Conservation (phyloP, 2,113 vertebrate species). For the Nerophis lumbriciformis region DNA sequence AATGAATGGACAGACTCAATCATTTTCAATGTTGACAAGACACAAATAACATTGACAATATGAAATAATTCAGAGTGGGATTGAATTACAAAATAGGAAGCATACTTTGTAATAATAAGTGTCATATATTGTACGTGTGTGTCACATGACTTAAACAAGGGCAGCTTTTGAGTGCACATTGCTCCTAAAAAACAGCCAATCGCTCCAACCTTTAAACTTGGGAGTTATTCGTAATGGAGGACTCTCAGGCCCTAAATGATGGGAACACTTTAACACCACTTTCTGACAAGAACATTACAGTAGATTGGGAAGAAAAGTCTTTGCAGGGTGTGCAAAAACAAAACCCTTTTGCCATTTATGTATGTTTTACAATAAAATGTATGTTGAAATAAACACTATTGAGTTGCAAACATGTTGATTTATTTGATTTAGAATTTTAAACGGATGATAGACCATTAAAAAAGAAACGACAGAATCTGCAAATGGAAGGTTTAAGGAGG, state of each 20-base stretch:
- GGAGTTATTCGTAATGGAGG: constrained; percentile 57
- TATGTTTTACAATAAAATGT: not conserved
- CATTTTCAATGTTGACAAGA: not conserved
- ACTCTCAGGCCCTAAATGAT: constrained; percentile 47
- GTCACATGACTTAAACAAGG: no score
- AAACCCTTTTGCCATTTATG: not conserved
- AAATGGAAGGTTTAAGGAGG: no score
- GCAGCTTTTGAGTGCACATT: not conserved
- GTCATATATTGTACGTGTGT: no score
- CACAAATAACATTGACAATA: no score
- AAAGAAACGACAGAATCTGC: not conserved
- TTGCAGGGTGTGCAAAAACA: not conserved
- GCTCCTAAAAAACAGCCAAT: constrained; percentile 30
- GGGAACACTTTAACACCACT: constrained; percentile 53
- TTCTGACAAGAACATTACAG: constrained; percentile 54
- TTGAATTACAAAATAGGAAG: no score
- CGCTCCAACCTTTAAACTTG: constrained; percentile 45
- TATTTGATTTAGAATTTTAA: not conserved
- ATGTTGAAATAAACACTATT: not conserved
- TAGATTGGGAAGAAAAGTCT: constrained; percentile 23
- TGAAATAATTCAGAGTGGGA: constrained; percentile 1
- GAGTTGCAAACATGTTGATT: not conserved
- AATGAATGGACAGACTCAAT: not conserved
- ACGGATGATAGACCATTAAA: not conserved
- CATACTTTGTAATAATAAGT: no score